Evolutionary conservation across 2,797 vertebrate genomes (phyloP).

Genomic region (Gila robusta): DNA sequence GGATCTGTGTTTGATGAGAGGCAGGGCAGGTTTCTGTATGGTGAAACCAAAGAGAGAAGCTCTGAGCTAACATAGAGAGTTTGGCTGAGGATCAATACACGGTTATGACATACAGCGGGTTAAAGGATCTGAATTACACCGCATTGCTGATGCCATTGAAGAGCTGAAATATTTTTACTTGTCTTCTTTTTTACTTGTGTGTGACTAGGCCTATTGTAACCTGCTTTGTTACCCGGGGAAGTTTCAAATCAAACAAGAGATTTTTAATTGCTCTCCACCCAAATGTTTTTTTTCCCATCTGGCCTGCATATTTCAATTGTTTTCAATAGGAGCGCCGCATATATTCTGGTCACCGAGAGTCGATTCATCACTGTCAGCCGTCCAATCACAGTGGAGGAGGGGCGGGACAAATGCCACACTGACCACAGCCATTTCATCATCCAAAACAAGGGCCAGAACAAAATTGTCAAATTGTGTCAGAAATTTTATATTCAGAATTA

Average conservation of each 20-base stretch:
- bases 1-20: slow-evolving; percentile 1
- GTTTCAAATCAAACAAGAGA: neutral
- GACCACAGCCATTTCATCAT: neutral
- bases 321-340: neutral
- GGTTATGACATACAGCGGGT: slow-evolving; percentile 3
- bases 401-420: neutral
- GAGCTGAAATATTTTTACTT: neutral
- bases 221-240: neutral
- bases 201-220: neutral
- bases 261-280: neutral
- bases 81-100: slow-evolving; percentile 8
- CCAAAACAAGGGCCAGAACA: neutral
- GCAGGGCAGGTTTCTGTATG: slow-evolving; percentile 2
- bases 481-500: too few relatives aligned
- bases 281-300: neutral
- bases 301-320: neutral
- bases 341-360: neutral
- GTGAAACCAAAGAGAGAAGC: slow-evolving; percentile 12
- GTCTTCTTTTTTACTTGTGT: neutral
- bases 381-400: neutral
- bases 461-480: too few relatives aligned
- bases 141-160: neutral
- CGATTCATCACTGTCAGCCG: neutral
- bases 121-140: slow-evolving; percentile 40
- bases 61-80: slow-evolving; percentile 22